Conservation (phyloP, 2,113 vertebrate genomes). For the Microcebus jonahi region DNA sequence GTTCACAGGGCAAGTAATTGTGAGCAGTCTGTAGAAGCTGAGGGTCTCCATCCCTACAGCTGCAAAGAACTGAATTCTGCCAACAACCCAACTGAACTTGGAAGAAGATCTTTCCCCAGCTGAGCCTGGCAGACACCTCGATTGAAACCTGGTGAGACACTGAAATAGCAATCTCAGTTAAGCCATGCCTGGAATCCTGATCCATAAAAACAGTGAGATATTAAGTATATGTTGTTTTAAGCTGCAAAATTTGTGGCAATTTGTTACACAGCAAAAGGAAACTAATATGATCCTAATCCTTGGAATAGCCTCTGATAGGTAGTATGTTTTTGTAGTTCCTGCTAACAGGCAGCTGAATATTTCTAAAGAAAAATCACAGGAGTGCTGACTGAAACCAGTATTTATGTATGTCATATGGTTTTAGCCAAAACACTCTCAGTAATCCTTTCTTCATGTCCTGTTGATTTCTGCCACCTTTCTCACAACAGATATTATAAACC, state of each 20-base stretch:
- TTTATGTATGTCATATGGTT: neutral
- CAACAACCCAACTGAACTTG: neutral
- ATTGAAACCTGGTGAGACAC: neutral
- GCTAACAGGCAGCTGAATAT: neutral
- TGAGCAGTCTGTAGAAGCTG: neutral
- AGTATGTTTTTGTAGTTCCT: neutral
- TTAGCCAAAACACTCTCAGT: neutral
- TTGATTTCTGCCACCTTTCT: neutral
- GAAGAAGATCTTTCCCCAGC: neutral
- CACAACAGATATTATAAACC: neutral
- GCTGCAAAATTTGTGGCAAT: neutral
- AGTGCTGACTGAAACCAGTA: neutral
- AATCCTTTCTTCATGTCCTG: neutral
- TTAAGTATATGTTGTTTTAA: neutral
- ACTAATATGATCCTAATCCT: neutral
- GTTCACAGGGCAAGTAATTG: neutral
- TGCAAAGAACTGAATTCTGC: neutral
- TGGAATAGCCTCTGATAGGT: neutral
- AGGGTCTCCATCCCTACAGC: neutral
- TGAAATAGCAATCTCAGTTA: neutral
- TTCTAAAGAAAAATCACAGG: neutral
- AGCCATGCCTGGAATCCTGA: neutral
- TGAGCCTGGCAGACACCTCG: neutral
- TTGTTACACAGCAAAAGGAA: neutral
- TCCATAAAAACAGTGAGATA: neutral